Evolutionary conservation across 1,140 invertebrate species (phyloP), one percentile per base, ranked within the genome.

Genomic region (Bilobella aurantiaca): DNA sequence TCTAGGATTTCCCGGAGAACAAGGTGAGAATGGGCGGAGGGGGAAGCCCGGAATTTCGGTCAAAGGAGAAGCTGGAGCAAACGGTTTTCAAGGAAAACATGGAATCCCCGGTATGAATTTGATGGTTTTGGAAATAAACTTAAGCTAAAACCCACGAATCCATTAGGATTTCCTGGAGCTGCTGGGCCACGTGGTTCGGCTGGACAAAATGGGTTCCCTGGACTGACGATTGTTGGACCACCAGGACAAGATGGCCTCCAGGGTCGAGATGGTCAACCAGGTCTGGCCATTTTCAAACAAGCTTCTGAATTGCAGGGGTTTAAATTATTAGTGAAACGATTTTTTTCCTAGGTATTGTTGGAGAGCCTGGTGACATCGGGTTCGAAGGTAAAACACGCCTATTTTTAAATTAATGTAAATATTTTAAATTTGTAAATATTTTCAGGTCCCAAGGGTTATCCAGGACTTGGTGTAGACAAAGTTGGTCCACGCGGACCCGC

Each of bases 331-430:
- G n/a, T n/a, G n/a, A n/a, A n/a, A n/a, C n/a, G n/a, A n/a, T 62
- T 18, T 62, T 21, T 14, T 1, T 27, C 16, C 25, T 1, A 57
- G 69, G 69, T 27, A 23, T 59, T 5, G 53, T 57, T 18, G 69
- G 69, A n/a, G 63, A 65, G 5, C 27, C 66, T 28, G 69, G 69
- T 1, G 69, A 70, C 25, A 21, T 57, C 0, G 69, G 66, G n/a
- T 16, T 21, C 5, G 47, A 68, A 53, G 66, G 69, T 58, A 42
- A n/a, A n/a, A n/a, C n/a, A n/a, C n/a, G n/a, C n/a, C n/a, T n/a
- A n/a, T n/a, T n/a, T n/a, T n/a, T n/a, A n/a, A n/a, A n/a, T n/a
- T n/a, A n/a, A n/a, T n/a, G n/a, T n/a, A n/a, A n/a, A n/a, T n/a
- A n/a, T n/a, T n/a, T n/a, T n/a, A n/a, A n/a, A n/a, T n/a, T n/a